phyloP scores from a whole-genome alignment of 2,113 vertebrate species.

The Rutilus rutilus region DNA sequence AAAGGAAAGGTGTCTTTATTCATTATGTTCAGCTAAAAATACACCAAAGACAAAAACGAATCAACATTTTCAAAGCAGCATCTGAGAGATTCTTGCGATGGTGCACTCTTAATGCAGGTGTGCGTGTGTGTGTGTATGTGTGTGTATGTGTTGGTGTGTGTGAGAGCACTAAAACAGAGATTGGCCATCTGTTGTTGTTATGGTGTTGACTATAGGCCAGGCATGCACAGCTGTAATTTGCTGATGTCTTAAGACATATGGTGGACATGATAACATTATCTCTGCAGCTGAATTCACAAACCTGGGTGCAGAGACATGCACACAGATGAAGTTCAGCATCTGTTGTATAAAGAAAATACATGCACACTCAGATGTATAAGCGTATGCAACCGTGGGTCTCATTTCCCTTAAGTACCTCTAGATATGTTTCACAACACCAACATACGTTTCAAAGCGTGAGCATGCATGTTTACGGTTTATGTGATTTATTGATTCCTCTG shows the following conservation, averaged over 20 bases:
- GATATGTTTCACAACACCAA: neutral
- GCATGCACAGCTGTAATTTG: constrained; percentile 53
- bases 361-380: constrained; percentile 37
- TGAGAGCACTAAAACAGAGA: constrained; percentile 50
- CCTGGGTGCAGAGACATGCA: constrained; percentile 4
- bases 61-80: constrained; percentile 26
- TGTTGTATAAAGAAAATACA: constrained; percentile 31
- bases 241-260: constrained; percentile 61
- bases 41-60: constrained; percentile 52
- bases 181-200: constrained; percentile 60
- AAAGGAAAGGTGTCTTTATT: neutral
- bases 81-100: constrained; percentile 40
- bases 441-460: neutral
- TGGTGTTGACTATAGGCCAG: constrained; percentile 50
- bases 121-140: neutral
- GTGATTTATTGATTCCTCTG: neutral
- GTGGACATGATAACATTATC: constrained; percentile 60
- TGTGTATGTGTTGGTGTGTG: neutral
- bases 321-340: constrained; percentile 6
- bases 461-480: neutral
- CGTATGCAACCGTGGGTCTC: neutral
- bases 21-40: constrained; percentile 56
- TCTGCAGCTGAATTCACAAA: constrained; percentile 21
- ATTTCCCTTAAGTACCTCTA: neutral
- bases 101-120: constrained; percentile 39